A percentile compares a stretch with the other conserved stretches of the same genome.
phyloP scores from a whole-genome alignment of 2,888 invertebrate species.

The Brachypalpus laphriformis region DNA sequence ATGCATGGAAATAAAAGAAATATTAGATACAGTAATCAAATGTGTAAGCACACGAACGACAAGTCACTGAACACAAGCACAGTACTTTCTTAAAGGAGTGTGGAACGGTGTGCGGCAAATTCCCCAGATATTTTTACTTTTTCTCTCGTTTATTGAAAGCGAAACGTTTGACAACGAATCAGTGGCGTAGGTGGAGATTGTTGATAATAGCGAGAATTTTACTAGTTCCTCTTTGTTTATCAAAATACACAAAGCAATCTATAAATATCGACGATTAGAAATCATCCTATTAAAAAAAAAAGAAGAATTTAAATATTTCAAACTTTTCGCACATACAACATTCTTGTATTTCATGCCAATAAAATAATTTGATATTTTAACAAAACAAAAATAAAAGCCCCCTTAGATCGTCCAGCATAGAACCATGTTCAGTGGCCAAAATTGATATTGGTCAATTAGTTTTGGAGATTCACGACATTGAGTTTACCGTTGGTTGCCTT shows the following conservation, averaged over 20 bases:
- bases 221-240: neutral
- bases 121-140: constrained; percentile 28
- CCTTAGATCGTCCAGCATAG: no score
- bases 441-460: no score
- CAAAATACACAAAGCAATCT: neutral
- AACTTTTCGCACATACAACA: neutral
- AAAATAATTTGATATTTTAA: no score
- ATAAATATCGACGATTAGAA: neutral
- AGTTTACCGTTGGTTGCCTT: no score
- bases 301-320: neutral
- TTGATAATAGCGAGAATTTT: neutral
- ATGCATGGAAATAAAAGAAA: constrained; percentile 59
- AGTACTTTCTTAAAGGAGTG: constrained; percentile 50
- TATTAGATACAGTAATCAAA: constrained; percentile 58
- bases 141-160: neutral
- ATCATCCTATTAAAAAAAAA: no score
- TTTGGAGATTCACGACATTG: no score
- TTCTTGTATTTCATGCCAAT: neutral
- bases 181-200: constrained; percentile 34
- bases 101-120: neutral
- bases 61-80: constrained; percentile 1
- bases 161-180: constrained; percentile 8
- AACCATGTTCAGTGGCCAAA: no score
- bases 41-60: constrained; percentile 45
- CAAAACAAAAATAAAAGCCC: no score